phyloP scores from a whole-genome alignment of 2,888 invertebrate genomes.

The Cacoxenus indagator region DNA sequence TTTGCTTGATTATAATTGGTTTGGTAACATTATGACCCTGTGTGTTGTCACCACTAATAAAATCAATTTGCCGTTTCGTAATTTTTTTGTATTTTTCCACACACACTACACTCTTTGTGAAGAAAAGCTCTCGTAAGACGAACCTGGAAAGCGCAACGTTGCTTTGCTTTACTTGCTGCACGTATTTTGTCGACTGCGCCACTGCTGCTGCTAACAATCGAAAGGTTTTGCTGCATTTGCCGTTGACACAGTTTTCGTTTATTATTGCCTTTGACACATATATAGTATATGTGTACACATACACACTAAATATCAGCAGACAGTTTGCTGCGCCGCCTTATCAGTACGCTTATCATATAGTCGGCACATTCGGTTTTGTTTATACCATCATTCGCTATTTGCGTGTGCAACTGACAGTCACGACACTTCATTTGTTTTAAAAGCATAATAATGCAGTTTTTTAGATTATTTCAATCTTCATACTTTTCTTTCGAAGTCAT shows the following conservation, averaged over 20 bases:
- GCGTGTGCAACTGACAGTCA: slow-evolving; percentile 35
- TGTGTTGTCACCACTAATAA: slow-evolving; percentile 26
- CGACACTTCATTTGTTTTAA: slow-evolving; percentile 2
- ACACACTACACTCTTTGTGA: not conserved
- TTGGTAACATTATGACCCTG: not conserved
- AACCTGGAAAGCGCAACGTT: slow-evolving; percentile 13
- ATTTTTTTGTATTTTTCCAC: slow-evolving; percentile 37
- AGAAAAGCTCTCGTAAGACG: not conserved
- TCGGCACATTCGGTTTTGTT: slow-evolving; percentile 1
- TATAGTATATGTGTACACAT: slow-evolving; percentile 55
- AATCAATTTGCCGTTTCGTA: slow-evolving; percentile 57
- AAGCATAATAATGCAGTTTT: not conserved
- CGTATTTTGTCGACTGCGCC: not conserved
- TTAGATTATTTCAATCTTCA: no score
- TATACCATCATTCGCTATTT: slow-evolving; percentile 27
- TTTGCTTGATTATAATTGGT: not conserved
- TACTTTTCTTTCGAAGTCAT: not conserved
- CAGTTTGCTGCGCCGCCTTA: not conserved
- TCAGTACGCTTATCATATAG: slow-evolving; percentile 26
- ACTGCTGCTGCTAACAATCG: slow-evolving; percentile 11
- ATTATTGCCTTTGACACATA: slow-evolving; percentile 48
- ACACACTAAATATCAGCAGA: not conserved
- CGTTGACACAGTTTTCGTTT: slow-evolving; percentile 53
- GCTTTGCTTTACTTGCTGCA: no score
- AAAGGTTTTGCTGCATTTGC: slow-evolving; percentile 29